phyloP scores from a whole-genome alignment of 2,113 vertebrate genomes.

The Engraulis encrasicolus region DNA sequence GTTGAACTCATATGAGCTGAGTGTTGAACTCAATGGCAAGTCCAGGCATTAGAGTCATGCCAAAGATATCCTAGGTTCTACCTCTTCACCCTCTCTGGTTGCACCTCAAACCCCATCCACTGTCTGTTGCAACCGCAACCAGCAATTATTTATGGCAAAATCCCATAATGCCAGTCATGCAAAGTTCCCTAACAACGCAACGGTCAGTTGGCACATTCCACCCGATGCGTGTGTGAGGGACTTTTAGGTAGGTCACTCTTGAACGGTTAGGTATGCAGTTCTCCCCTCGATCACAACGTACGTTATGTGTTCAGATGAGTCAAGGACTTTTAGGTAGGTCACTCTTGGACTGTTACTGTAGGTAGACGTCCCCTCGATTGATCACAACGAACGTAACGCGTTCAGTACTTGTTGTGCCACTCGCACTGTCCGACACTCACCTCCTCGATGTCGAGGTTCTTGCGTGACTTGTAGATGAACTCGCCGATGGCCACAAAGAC shows the following conservation, averaged over 20 bases:
- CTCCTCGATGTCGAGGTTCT: constrained; percentile 92
- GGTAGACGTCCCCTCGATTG: too few relatives aligned
- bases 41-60: too few relatives aligned
- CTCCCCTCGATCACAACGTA: too few relatives aligned
- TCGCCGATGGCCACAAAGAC: constrained; percentile 98
- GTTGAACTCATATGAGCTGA: too few relatives aligned
- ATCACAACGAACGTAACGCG: too few relatives aligned
- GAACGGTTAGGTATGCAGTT: too few relatives aligned
- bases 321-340: too few relatives aligned
- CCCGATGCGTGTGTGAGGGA: neutral
- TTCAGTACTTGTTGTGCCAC: constrained; percentile 78
- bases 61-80: too few relatives aligned
- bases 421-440: constrained; percentile 82
- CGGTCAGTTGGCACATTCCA: neutral
- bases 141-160: neutral
- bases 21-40: neutral
- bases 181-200: neutral
- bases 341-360: too few relatives aligned
- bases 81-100: too few relatives aligned
- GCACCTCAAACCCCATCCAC: neutral
- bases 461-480: constrained; percentile 94
- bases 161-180: neutral
- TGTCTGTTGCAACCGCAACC: neutral
- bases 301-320: too few relatives aligned
- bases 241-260: neutral